Evolutionary conservation across 2,888 invertebrate genomes (phyloP).

Genomic region (Melinaea menophilus): DNA sequence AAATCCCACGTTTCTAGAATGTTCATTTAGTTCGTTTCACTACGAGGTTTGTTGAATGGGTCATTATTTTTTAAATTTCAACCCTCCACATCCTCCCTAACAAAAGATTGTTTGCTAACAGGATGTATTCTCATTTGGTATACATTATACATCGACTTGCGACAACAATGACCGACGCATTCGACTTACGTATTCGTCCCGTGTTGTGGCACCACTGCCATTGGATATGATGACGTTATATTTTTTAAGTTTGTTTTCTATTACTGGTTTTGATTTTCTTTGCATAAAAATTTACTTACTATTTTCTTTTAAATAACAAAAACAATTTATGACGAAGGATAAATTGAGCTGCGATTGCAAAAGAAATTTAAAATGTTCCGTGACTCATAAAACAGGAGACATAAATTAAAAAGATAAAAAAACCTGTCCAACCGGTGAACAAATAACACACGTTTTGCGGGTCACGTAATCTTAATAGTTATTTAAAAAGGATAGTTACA

Average conservation of each 20-base stretch:
- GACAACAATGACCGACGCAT: constrained; percentile 54
- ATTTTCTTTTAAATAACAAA: background rate
- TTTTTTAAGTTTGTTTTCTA: too few relatives aligned
- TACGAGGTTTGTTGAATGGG: constrained; percentile 27
- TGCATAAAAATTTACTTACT: background rate
- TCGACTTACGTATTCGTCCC: constrained; percentile 46
- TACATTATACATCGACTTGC: constrained; percentile 42
- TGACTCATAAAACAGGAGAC: background rate
- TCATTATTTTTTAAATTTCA: constrained; percentile 30
- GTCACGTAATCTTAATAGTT: constrained; percentile 25
- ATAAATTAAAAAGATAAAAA: background rate
- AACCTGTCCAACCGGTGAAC: constrained; percentile 20
- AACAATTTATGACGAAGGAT: background rate
- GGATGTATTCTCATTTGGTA: constrained; percentile 51
- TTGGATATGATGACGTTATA: too few relatives aligned
- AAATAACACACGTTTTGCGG: constrained; percentile 20
- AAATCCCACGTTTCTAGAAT: constrained; percentile 15
- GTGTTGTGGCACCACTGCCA: constrained; percentile 28
- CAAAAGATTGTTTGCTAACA: constrained; percentile 54
- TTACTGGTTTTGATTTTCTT: too few relatives aligned
- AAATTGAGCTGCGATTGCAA: background rate
- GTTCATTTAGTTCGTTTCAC: constrained; percentile 21
- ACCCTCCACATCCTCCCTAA: constrained; percentile 45
- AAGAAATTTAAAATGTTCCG: background rate
- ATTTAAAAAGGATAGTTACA: constrained; percentile 21